A percentile compares a stretch with the other conserved stretches of the same genome.
Conservation (phyloP, 2,797 vertebrate species). For the Rhinoraja longicauda region DNA sequence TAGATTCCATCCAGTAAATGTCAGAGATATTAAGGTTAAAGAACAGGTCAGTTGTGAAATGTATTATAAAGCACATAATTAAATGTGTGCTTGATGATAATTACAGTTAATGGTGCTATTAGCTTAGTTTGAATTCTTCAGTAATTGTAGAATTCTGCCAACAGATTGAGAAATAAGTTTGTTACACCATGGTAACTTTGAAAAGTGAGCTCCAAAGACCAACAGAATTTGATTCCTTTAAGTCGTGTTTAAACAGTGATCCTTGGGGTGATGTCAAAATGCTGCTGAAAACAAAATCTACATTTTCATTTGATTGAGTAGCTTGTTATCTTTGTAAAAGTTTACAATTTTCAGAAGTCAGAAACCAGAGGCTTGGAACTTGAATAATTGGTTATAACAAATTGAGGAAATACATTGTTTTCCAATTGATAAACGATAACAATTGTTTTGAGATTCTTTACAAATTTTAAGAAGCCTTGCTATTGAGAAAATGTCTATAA, state of each 20-base stretch:
- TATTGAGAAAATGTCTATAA: no score
- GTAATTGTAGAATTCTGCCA: conserved; percentile 23
- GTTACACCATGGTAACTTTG: not conserved
- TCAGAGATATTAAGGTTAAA: conserved; percentile 33
- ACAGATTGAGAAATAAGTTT: not conserved
- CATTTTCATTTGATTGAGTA: not conserved
- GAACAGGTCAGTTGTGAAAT: conserved; percentile 19
- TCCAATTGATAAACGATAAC: no score
- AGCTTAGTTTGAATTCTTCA: conserved; percentile 10
- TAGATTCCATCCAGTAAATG: conserved; percentile 1
- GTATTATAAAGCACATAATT: conserved; percentile 30
- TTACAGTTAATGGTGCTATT: conserved; percentile 10
- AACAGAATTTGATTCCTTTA: not conserved
- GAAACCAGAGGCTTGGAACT: no score
- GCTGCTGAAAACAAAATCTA: not conserved
- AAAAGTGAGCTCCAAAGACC: not conserved
- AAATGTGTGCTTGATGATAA: conserved; percentile 18
- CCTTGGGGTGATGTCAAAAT: not conserved
- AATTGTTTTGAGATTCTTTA: no score
- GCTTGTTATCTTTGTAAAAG: not conserved
- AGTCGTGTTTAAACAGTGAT: not conserved
- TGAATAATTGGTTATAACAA: no score
- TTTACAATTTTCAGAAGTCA: not conserved
- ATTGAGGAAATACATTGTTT: no score
- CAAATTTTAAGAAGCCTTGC: no score